These are phyloP conservation scores for Brachyptera putata DNA, from an alignment of 2,888 invertebrate genomes.

Conservation along the genomic window DNA sequence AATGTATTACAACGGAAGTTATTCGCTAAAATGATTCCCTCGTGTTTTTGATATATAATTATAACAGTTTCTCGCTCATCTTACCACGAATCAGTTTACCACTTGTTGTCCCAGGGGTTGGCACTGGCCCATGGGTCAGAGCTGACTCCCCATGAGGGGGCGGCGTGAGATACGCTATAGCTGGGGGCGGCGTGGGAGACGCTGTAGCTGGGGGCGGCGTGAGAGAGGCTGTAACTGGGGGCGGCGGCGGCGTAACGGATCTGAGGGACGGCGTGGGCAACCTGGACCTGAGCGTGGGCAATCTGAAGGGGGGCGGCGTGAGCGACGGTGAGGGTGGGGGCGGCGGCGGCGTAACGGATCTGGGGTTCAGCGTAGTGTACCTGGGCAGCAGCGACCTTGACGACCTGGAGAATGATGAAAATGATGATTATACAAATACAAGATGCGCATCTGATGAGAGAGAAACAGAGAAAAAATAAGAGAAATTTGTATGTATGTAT, in stretches of 20 bases:
- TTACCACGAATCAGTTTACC: no score
- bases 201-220: not conserved
- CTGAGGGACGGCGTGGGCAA: not conserved
- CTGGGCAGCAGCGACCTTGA: not conserved
- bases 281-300: not conserved
- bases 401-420: no score
- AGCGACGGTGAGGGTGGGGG: not conserved
- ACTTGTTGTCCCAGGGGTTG: slow-evolving; percentile 1
- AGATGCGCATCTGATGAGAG: no score
- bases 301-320: slow-evolving; percentile 5
- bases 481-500: not conserved
- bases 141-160: not conserved
- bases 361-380: not conserved
- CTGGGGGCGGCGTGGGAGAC: slow-evolving; percentile 2
- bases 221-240: not conserved
- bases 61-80: no score
- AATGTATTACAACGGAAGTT: no score
- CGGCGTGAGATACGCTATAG: not conserved
- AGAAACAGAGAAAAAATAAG: not conserved
- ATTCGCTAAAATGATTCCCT: no score
- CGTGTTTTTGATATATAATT: no score
- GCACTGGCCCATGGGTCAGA: not conserved
- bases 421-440: no score
- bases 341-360: not conserved
- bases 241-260: not conserved